phyloP scores from a whole-genome alignment of 2,888 invertebrate species.

The Drosophila picticornis region DNA sequence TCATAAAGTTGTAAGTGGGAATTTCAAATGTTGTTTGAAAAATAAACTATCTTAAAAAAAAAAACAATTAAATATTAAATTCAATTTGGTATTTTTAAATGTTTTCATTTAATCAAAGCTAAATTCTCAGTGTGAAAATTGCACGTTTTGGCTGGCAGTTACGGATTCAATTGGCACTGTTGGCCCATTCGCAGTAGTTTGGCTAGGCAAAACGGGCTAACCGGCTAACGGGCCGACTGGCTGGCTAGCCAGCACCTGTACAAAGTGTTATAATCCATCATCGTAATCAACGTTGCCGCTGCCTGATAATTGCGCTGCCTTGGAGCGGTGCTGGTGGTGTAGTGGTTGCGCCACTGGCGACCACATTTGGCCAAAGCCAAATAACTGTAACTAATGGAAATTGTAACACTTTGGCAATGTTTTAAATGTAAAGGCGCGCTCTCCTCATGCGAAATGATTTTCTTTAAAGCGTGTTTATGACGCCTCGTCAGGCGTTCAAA shows the following conservation, averaged over 20 bases:
- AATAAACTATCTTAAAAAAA: too few species aligned
- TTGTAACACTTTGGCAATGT: conserved; percentile 79
- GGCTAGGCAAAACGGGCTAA: conserved; percentile 22
- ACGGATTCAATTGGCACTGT: conserved; percentile 33
- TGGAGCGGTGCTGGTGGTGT: conserved; percentile 26
- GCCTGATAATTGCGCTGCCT: conserved; percentile 72
- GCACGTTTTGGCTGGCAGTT: conserved; percentile 18
- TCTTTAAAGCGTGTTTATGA: conserved; percentile 76
- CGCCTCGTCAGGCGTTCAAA: conserved; percentile 78
- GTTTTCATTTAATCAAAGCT: not conserved
- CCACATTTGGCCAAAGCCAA: conserved; percentile 66
- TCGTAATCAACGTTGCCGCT: conserved; percentile 72
- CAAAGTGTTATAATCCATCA: conserved; percentile 80
- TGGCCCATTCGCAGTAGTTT: conserved; percentile 16
- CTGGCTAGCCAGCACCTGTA: conserved; percentile 38
- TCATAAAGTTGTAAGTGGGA: not conserved
- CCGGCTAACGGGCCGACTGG: conserved; percentile 2
- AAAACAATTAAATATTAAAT: not conserved
- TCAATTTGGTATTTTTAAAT: not conserved
- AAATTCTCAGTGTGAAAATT: conserved; percentile 25
- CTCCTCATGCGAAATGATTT: conserved; percentile 62
- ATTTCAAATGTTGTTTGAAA: not conserved
- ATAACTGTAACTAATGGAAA: conserved; percentile 81
- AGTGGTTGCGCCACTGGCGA: conserved; percentile 69
- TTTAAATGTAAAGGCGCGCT: conserved; percentile 55